Base-by-base conservation (phyloP, 1,140 invertebrate species). In the Brachystomella parvula region DNA sequence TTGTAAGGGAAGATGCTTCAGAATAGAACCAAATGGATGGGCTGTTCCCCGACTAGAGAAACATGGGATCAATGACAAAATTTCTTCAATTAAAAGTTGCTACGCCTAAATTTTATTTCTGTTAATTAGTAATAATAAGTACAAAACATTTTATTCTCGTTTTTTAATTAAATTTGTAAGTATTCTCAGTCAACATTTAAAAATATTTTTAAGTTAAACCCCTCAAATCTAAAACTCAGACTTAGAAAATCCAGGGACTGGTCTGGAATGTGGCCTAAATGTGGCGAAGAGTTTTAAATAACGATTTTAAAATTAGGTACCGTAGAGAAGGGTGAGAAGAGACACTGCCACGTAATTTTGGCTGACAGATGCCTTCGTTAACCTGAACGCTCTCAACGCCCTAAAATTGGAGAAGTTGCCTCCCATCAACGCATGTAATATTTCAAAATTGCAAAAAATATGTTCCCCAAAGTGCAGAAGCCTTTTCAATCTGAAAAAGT, bases 61-160 rank as follows among this genome's bases (percentile, higher is more conserved):
- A 19, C 63, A 60, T 24, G 31, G 32, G 15, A 28, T 70, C 24
- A 70, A 70, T 47, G 68, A 69, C 28, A 44, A 32, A 29, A 44
- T 64, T 19, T 44, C 33, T n/a, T 69, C 68, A 17, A 28, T 69
- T 19, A 69, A 69, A 31, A 65, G 59, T 66, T 69, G 68, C 47
- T 69, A 69, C 32, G 39, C 21, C 17, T 56, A 28, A 39, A 39
- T 9, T 6, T 19, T 39, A 39, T 39, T 39, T 39, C 35, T n/a
- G n/a, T 39, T 39, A 39, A 39, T 19, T 19, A 57, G 53, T 6
- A 12, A 24, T 24, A 21, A 6, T 57, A 12, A 57, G 6, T 6
- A 57, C 12, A 12, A 24, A 29, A 57, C 6, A 24, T 12, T 21
- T 57, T 6, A 24, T 6, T 57, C 53, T 57, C 21, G 21, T 12